A percentile compares a stretch with the other conserved stretches of the same genome.
Conservation (phyloP, 2,797 vertebrate genomes). For the Trichosurus vulpecula region DNA sequence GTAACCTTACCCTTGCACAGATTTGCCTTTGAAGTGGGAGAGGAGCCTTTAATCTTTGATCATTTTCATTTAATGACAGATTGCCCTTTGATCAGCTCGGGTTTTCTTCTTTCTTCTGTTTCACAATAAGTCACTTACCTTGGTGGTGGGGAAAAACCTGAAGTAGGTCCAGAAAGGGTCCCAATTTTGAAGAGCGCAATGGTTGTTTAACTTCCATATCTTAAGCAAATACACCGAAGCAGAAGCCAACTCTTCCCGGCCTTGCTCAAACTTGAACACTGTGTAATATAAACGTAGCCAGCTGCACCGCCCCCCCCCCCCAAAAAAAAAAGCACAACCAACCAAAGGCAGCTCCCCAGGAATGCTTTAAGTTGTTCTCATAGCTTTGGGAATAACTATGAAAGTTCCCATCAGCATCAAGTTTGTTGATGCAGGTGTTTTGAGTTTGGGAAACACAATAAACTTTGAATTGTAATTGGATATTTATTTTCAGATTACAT, state of each 20-base stretch:
- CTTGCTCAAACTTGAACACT: constrained; percentile 41
- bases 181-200: constrained; percentile 40
- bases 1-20: constrained; percentile 85
- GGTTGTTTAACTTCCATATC: constrained; percentile 55
- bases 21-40: constrained; percentile 89
- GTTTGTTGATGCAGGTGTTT: neutral
- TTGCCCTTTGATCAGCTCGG: constrained; percentile 82
- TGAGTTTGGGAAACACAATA: neutral
- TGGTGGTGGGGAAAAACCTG: constrained; percentile 70
- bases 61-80: constrained; percentile 86
- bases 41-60: constrained; percentile 86
- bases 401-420: neutral
- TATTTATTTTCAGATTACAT: constrained; percentile 17
- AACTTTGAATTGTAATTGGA: neutral
- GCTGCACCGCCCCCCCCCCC: neutral
- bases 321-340: neutral
- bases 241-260: constrained; percentile 50
- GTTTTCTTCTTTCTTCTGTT: constrained; percentile 81
- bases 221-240: constrained; percentile 55
- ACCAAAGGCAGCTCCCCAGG: neutral
- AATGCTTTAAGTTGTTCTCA: neutral
- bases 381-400: neutral
- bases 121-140: constrained; percentile 78
- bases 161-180: constrained; percentile 47
- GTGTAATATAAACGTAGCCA: constrained; percentile 46